Conservation (phyloP, 2,797 vertebrate genomes). For the Pogonophryne albipinna region DNA sequence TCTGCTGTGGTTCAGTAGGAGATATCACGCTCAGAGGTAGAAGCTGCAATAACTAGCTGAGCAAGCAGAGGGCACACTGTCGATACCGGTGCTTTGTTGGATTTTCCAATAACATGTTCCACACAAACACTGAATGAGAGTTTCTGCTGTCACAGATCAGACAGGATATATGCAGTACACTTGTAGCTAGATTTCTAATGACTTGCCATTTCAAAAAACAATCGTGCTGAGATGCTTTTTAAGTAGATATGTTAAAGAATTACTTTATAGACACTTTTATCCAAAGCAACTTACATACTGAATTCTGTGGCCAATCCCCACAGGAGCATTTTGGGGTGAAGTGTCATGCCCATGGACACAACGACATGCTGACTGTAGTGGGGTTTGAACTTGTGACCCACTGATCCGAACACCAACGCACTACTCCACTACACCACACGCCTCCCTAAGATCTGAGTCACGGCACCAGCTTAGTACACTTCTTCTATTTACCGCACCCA, state of each 20-base stretch:
- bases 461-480: neutral
- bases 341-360: no score
- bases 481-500: neutral
- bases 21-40: conserved; percentile 15
- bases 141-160: neutral
- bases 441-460: neutral
- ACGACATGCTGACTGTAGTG: no score
- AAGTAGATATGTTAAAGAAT: neutral
- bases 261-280: no score
- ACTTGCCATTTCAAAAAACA: neutral
- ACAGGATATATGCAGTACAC: neutral
- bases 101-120: conserved; percentile 15
- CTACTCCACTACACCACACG: no score
- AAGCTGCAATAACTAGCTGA: conserved; percentile 25
- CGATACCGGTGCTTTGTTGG: neutral
- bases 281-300: no score
- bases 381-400: no score
- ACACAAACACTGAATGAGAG: neutral
- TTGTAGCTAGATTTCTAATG: neutral
- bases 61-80: conserved; percentile 32
- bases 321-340: no score
- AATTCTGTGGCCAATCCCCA: no score
- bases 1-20: conserved; percentile 9
- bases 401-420: no score
- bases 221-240: conserved; percentile 1